These are phyloP conservation scores for Scytalopus superciliaris DNA, from an alignment of 2,113 vertebrate genomes.

Conservation along the genomic window DNA sequence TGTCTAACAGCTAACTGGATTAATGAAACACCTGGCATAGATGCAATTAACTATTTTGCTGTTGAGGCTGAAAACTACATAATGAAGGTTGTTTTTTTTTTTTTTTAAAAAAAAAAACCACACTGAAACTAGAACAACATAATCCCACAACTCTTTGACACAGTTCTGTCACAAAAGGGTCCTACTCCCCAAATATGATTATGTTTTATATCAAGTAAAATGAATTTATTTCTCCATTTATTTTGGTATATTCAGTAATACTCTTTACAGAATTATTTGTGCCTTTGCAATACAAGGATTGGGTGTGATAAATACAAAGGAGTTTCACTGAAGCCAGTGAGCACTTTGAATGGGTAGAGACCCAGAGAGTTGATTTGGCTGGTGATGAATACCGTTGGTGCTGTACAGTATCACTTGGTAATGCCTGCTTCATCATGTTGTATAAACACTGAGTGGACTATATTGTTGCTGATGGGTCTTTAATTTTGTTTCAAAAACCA, in stretches of 20 bases:
- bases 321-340: neutral
- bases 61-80: slow-evolving; percentile 58
- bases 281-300: neutral
- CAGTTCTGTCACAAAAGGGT: neutral
- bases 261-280: neutral
- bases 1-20: slow-evolving; percentile 66
- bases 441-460: neutral
- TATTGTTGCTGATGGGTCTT: neutral
- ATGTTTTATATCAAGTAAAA: neutral
- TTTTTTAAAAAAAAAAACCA: neutral
- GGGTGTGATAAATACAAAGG: neutral
- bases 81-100: neutral
- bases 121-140: neutral
- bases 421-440: neutral
- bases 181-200: neutral
- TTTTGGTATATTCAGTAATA: neutral
- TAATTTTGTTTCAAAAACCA: slow-evolving; percentile 9
- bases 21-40: slow-evolving; percentile 71
- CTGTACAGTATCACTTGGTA: neutral
- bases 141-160: neutral
- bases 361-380: neutral
- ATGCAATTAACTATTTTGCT: slow-evolving; percentile 70
- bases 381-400: neutral
- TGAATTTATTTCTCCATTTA: neutral
- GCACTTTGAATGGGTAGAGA: neutral